These are phyloP conservation scores for Psix sp. DNA, from an alignment of 1,140 invertebrate species.

Conservation along the genomic window DNA sequence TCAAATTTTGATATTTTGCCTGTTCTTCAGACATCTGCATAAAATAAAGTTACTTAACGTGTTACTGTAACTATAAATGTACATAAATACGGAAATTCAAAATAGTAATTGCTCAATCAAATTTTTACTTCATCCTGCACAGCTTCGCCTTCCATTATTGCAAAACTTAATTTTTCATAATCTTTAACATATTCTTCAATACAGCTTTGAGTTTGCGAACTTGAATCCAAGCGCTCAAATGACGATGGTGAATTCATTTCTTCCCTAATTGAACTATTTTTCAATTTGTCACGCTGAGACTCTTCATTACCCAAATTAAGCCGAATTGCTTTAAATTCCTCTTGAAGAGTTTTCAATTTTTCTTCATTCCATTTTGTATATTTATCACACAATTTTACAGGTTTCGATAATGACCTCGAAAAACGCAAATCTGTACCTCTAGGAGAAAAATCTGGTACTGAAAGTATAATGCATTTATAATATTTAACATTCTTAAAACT, in stretches of 20 bases:
- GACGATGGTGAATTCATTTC: not conserved
- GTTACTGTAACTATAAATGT: not conserved
- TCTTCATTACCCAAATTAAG: conserved; percentile 26
- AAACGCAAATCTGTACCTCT: conserved; percentile 59
- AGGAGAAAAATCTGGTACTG: conserved; percentile 39
- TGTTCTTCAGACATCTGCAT: conserved; percentile 86
- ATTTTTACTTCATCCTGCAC: too few relatives aligned
- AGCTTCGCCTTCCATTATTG: too few relatives aligned
- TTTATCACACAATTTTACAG: conserved; percentile 75
- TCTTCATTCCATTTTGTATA: conserved; percentile 81
- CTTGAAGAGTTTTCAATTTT: conserved; percentile 78
- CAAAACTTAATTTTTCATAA: too few relatives aligned
- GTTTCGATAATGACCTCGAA: conserved; percentile 59
- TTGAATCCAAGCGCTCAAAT: too few relatives aligned
- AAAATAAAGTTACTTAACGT: not conserved
- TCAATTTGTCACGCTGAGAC: not conserved
- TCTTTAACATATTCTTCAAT: too few relatives aligned
- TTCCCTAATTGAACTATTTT: not conserved
- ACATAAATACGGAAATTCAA: not conserved
- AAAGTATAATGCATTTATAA: too few relatives aligned
- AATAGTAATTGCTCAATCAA: not conserved
- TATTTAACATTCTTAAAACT: too few relatives aligned
- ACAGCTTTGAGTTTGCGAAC: too few relatives aligned
- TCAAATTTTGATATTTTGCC: conserved; percentile 81
- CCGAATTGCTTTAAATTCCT: conserved; percentile 75